A percentile compares a stretch with the other conserved stretches of the same genome.
These are phyloP conservation scores for Acleris cristana DNA, from an alignment of 2,888 invertebrate genomes.

Conservation along the genomic window DNA sequence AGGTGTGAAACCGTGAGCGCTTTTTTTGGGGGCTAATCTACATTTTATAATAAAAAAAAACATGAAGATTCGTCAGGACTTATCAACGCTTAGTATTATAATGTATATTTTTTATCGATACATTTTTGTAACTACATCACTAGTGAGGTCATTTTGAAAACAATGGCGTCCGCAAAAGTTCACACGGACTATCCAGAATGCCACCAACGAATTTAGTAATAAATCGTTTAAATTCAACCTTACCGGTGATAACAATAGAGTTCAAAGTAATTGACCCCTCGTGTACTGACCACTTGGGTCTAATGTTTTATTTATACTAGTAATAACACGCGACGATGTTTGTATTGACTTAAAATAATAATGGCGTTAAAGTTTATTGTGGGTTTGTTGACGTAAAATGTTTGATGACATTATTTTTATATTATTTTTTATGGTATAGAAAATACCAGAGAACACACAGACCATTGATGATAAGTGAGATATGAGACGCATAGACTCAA, in stretches of 20 bases:
- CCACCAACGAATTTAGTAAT: constrained; percentile 49
- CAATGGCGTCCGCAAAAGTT: constrained; percentile 44
- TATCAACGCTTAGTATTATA: too few relatives aligned
- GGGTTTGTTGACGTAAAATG: too few relatives aligned
- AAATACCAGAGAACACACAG: too few relatives aligned
- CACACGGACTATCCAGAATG: constrained; percentile 50
- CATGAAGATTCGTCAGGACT: too few relatives aligned
- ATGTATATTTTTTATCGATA: neutral
- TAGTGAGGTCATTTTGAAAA: constrained; percentile 42
- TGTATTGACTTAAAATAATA: neutral
- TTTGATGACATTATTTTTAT: too few relatives aligned
- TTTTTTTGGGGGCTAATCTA: too few relatives aligned
- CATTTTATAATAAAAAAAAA: too few relatives aligned
- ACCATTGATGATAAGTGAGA: too few relatives aligned
- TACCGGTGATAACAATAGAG: neutral
- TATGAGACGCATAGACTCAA: too few relatives aligned
- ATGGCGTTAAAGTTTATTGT: too few relatives aligned
- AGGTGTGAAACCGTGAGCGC: too few relatives aligned
- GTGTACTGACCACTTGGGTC: constrained; percentile 11
- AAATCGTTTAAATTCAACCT: constrained; percentile 2
- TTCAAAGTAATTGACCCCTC: neutral
- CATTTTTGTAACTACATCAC: constrained; percentile 33
- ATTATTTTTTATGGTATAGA: too few relatives aligned
- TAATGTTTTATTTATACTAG: constrained; percentile 20
- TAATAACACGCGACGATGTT: constrained; percentile 19